A percentile compares a stretch with the other conserved stretches of the same genome.
These are phyloP conservation scores for Apteryx owenii DNA, from an alignment of 2,113 vertebrate genomes.

Conservation along the genomic window DNA sequence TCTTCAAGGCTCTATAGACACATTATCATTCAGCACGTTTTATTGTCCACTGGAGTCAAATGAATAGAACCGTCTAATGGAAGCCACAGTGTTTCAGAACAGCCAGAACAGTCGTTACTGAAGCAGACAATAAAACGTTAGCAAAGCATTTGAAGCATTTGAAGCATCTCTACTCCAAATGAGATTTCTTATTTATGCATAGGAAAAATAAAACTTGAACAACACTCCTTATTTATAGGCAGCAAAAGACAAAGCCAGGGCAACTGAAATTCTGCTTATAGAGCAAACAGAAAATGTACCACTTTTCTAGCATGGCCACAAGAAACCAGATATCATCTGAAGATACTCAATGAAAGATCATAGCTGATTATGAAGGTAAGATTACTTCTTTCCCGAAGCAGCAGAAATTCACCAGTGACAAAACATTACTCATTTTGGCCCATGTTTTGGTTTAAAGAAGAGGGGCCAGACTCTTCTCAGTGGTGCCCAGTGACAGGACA, in stretches of 20 bases:
- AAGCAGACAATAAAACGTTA: constrained; percentile 33
- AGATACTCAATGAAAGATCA: not conserved
- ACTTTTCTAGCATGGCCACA: not conserved
- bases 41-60: constrained; percentile 40
- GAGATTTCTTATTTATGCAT: constrained; percentile 42
- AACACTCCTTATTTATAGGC: not conserved
- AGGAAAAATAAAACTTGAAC: not conserved
- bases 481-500: not conserved
- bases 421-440: not conserved
- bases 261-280: not conserved
- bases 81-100: not conserved
- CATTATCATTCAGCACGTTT: constrained; percentile 13
- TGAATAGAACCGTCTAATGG: constrained; percentile 3
- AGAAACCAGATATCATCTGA: not conserved
- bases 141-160: not conserved
- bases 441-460: not conserved
- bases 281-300: constrained; percentile 1
- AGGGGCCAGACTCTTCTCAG: not conserved
- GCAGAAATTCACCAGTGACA: not conserved
- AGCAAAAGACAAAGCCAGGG: not conserved
- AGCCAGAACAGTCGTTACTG: constrained; percentile 7
- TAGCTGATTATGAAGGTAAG: not conserved
- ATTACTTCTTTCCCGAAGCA: constrained; percentile 10
- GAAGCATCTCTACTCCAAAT: not conserved
- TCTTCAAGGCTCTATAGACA: constrained; percentile 9